A percentile compares a stretch with the other conserved stretches of the same genome.
These are phyloP conservation scores for Alcedo atthis DNA, from an alignment of 2,797 vertebrate species.

Conservation along the genomic window DNA sequence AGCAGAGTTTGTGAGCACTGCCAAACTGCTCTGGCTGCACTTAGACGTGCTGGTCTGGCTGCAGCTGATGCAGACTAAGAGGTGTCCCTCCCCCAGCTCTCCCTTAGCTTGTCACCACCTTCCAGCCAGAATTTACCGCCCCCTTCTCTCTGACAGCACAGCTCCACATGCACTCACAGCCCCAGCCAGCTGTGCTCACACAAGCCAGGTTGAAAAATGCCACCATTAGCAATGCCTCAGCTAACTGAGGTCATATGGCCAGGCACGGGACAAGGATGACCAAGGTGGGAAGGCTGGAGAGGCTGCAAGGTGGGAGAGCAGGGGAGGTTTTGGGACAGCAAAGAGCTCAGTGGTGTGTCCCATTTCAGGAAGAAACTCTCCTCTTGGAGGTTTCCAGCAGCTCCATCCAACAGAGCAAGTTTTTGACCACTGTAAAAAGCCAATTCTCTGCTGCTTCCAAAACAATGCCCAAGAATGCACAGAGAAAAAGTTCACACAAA, in stretches of 20 bases:
- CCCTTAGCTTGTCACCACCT: not conserved
- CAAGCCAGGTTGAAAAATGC: not conserved
- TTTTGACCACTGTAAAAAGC: accelerated
- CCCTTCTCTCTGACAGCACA: not conserved
- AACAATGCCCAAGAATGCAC: not conserved
- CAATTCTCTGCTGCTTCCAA: not conserved
- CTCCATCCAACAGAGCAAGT: not conserved
- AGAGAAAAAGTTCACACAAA: not conserved
- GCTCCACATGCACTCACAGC: not conserved
- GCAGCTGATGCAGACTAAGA: constrained; percentile 5
- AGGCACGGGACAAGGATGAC: not conserved
- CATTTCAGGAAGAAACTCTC: not conserved
- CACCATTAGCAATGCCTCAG: not conserved
- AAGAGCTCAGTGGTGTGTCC: not conserved
- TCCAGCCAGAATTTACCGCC: constrained; percentile 6
- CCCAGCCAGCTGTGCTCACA: not conserved
- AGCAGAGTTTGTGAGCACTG: not conserved
- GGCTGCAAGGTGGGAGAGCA: not conserved
- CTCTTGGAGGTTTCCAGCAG: not conserved
- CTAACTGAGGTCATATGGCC: not conserved
- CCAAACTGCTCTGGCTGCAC: constrained; percentile 39
- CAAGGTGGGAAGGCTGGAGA: accelerated
- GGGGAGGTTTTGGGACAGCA: not conserved
- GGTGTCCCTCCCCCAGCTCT: not conserved
- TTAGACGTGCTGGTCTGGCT: not conserved